These are phyloP conservation scores for Eupristina koningsbergeri DNA, from an alignment of 1,140 invertebrate species.

Conservation along the genomic window DNA sequence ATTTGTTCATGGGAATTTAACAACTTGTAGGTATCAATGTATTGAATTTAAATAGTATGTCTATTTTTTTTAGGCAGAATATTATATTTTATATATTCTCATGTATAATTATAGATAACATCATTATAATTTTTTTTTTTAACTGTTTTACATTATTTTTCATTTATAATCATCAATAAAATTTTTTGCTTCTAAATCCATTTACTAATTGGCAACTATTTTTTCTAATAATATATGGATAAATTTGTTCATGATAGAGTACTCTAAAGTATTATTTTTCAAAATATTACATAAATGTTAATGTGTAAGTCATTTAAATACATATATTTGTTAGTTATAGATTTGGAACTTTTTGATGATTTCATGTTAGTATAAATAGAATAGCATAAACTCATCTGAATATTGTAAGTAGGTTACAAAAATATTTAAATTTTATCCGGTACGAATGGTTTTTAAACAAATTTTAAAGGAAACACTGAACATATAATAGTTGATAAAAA, in stretches of 20 bases:
- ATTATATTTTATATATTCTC: no score
- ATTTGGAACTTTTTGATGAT: slow-evolving; percentile 13
- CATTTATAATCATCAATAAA: no score
- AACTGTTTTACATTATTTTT: no score
- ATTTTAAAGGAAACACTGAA: background rate
- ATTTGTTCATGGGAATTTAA: no score
- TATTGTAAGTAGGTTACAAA: slow-evolving; percentile 24
- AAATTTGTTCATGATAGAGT: no score
- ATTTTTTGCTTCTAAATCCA: background rate
- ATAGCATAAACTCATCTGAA: slow-evolving; percentile 1
- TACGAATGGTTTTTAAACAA: background rate
- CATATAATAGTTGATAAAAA: background rate
- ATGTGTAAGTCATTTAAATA: background rate
- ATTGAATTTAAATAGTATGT: no score
- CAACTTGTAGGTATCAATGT: no score
- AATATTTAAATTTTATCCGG: slow-evolving; percentile 17
- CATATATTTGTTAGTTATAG: slow-evolving; percentile 8
- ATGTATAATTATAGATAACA: no score
- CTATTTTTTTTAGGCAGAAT: no score
- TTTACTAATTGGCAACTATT: background rate
- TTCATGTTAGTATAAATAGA: slow-evolving; percentile 15
- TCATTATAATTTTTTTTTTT: no score
- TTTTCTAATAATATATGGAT: background rate
- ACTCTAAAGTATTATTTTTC: background rate
- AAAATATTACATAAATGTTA: background rate